A percentile compares a stretch with the other conserved stretches of the same genome.
phyloP scores from a whole-genome alignment of 2,888 invertebrate species.

The Dorcus hopei region DNA sequence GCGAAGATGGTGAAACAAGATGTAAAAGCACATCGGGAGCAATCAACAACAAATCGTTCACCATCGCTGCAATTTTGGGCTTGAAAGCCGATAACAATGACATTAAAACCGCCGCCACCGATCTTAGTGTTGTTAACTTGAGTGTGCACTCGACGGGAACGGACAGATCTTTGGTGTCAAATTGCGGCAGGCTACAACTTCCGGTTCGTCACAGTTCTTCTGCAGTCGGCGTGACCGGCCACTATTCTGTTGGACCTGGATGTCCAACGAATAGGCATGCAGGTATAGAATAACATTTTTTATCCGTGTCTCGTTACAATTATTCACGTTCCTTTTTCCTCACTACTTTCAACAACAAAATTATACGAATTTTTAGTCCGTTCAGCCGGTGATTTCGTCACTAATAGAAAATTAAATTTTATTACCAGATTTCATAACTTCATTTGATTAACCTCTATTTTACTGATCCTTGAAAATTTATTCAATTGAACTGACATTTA shows the following conservation, averaged over 20 bases:
- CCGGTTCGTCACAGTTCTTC: constrained; percentile 38
- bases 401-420: too few relatives aligned
- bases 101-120: constrained; percentile 26
- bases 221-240: constrained; percentile 32
- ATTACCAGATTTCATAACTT: too few relatives aligned
- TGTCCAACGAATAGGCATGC: constrained; percentile 23
- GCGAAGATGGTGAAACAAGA: constrained; percentile 43
- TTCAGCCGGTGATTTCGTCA: too few relatives aligned
- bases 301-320: background rate
- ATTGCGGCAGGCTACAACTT: constrained; percentile 43
- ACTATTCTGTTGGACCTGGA: constrained; percentile 34
- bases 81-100: constrained; percentile 51
- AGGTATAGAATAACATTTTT: constrained; percentile 16
- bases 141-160: constrained; percentile 51
- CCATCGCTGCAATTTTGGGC: constrained; percentile 84
- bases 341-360: too few relatives aligned
- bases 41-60: constrained; percentile 62
- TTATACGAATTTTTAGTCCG: too few relatives aligned
- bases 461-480: too few relatives aligned
- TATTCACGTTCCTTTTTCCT: background rate
- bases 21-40: constrained; percentile 39
- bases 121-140: constrained; percentile 52
- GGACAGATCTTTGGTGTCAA: constrained; percentile 35
- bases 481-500: too few relatives aligned
- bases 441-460: too few relatives aligned